Base-by-base conservation (phyloP, 2,888 invertebrate genomes). In the Acanthacorydalis orientalis region DNA sequence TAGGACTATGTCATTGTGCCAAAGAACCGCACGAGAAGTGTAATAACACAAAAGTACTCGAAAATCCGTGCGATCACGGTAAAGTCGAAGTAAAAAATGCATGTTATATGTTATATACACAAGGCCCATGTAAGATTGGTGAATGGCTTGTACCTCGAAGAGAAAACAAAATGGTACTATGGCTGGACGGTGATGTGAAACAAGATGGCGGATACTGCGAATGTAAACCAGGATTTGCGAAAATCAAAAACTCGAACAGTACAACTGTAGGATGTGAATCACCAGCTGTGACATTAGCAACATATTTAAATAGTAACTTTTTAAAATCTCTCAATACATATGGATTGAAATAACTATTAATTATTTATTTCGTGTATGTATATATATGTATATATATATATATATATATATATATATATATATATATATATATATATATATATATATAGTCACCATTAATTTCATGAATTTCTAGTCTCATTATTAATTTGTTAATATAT, bases 41-140 rank as follows among this genome's bases (percentile, higher is more conserved):
- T 9, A 56, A 57, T 51, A 15, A 34, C 31, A 35, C 39, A 35
- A 35, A 32, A 12, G 41, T 47, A 35, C 48, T 48, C 14, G 44
- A 48, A 38, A 50, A 53, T 48, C 47, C 51, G 31, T 56, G 57
- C 43, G 54, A 57, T 41, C 55, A 59, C 1, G 83, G 83, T 1
- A 73, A 78, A 57, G 79, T 80, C 1, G 65, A 73, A 6, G 74
- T 77, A 56, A 75, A 78, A 51, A 75, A 77, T 10, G 75, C 75
- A n/a, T 89, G 88, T 60, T 78, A 83, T 60, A 78, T 78, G 54
- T 68, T 88, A 14, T 82, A 87, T 61, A 78, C 79, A 0, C 80
- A 79, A 54, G 88, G 87, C 0, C 86, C 87, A 0, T 89, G 88
- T 55, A 67, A 72, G 0, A 71, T 74, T 1, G 81, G 83, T 1